Evolutionary conservation across 2,797 vertebrate genomes (phyloP).

Genomic region (Sylvia borin): DNA sequence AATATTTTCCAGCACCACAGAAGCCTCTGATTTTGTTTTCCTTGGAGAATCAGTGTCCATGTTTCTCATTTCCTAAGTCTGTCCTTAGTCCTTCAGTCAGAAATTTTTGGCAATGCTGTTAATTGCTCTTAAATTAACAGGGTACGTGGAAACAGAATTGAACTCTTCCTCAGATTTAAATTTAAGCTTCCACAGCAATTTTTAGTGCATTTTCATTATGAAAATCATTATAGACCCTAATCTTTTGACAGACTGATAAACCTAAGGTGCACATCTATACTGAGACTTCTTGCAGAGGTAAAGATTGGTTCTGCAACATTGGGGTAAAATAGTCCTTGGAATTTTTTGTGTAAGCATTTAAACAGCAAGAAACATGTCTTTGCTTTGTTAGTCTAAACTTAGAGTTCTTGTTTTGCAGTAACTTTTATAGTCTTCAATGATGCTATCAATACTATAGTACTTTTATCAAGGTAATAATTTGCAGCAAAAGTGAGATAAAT

Average conservation of each 20-base stretch:
- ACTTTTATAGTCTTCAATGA: not conserved
- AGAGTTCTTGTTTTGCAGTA: not conserved
- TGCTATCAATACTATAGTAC: not conserved
- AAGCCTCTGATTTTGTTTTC: not conserved
- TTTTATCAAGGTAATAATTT: not conserved
- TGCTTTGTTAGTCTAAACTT: not conserved
- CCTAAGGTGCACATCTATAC: not conserved
- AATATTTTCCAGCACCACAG: not conserved
- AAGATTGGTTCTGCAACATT: not conserved
- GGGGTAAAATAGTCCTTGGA: not conserved
- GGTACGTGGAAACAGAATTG: not conserved
- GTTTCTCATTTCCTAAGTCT: not conserved
- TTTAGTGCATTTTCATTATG: not conserved
- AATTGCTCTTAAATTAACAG: not conserved
- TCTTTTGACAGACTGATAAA: not conserved
- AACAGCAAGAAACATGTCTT: not conserved
- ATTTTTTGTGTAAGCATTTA: not conserved
- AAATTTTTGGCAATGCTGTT: not conserved
- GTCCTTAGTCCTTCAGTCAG: not conserved
- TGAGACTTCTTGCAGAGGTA: not conserved
- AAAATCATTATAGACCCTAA: not conserved
- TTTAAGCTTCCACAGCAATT: not conserved
- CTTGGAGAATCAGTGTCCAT: not conserved
- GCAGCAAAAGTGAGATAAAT: not conserved
- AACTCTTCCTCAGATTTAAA: not conserved